Conservation (phyloP, 2,113 vertebrate species). For the Bucco capensis region DNA sequence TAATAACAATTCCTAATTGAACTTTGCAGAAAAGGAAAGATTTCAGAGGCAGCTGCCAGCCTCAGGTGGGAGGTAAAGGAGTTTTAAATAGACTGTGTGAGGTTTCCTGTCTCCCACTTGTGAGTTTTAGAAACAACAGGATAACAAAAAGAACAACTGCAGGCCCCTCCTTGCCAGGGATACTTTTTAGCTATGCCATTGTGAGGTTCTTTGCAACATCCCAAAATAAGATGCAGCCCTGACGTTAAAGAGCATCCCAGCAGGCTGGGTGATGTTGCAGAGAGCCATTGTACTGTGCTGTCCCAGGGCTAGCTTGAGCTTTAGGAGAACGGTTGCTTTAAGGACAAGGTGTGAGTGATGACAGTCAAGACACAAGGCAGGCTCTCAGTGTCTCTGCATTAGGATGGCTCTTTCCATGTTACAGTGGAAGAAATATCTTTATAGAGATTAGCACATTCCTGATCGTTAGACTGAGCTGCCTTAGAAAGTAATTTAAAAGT, state of each 20-base stretch:
- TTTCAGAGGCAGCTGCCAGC: slow-evolving; percentile 30
- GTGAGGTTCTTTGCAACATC: not conserved
- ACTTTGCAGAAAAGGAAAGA: slow-evolving; percentile 22
- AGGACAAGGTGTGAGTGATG: not conserved
- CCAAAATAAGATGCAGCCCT: not conserved
- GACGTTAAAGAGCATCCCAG: not conserved
- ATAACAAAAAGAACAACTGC: slow-evolving; percentile 24
- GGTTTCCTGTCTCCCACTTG: slow-evolving; percentile 38
- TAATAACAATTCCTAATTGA: slow-evolving; percentile 40
- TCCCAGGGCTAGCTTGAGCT: not conserved
- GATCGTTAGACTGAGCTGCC: not conserved
- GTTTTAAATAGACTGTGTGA: not conserved
- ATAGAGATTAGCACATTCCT: not conserved
- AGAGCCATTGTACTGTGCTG: not conserved
- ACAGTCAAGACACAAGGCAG: not conserved
- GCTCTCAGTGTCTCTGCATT: not conserved
- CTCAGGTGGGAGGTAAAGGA: slow-evolving; percentile 32
- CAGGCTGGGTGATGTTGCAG: not conserved
- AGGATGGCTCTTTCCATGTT: not conserved
- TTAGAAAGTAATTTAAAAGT: not conserved
- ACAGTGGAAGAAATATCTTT: not conserved
- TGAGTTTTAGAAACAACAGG: not conserved
- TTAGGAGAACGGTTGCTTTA: rapidly evolving
- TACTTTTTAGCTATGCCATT: not conserved
- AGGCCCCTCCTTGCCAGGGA: slow-evolving; percentile 5